Conservation (phyloP, 2,797 vertebrate genomes). For the Triplophysa bombifrons region DNA sequence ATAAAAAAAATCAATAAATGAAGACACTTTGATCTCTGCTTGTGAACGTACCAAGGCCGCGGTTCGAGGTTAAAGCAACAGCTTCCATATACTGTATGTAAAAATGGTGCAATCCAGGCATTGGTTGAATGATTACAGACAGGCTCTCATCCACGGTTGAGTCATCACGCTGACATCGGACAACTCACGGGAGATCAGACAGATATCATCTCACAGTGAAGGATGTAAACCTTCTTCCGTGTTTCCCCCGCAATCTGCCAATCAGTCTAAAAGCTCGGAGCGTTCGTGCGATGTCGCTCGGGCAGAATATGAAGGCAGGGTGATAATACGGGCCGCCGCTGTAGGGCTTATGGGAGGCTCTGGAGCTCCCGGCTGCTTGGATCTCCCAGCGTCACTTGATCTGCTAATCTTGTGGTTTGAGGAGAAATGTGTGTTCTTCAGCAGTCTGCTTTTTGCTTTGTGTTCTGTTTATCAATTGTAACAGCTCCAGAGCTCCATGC, state of each 20-base stretch:
- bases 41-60: not conserved
- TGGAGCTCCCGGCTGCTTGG: conserved; percentile 14
- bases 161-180: conserved; percentile 25
- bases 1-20: conserved; percentile 19
- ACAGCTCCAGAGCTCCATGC: conserved; percentile 13
- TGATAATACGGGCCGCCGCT: conserved; percentile 8
- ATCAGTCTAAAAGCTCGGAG: conserved; percentile 47
- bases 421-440: conserved; percentile 34
- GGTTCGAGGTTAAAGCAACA: not conserved
- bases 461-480: conserved; percentile 37
- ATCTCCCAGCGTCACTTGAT: conserved; percentile 25
- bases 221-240: conserved; percentile 27
- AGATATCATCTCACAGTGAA: conserved; percentile 22
- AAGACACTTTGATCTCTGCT: conserved; percentile 1
- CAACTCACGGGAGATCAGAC: conserved; percentile 23
- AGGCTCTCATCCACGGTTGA: conserved; percentile 3
- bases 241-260: conserved; percentile 35
- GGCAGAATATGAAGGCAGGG: conserved; percentile 12
- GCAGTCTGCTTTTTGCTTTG: conserved; percentile 23
- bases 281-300: not conserved
- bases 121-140: conserved; percentile 22
- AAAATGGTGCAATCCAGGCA: not conserved
- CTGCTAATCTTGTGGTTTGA: conserved; percentile 29
- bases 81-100: not conserved
- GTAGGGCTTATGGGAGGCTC: conserved; percentile 8